Conservation (phyloP, 2,888 invertebrate genomes). For the Spodoptera exigua region DNA sequence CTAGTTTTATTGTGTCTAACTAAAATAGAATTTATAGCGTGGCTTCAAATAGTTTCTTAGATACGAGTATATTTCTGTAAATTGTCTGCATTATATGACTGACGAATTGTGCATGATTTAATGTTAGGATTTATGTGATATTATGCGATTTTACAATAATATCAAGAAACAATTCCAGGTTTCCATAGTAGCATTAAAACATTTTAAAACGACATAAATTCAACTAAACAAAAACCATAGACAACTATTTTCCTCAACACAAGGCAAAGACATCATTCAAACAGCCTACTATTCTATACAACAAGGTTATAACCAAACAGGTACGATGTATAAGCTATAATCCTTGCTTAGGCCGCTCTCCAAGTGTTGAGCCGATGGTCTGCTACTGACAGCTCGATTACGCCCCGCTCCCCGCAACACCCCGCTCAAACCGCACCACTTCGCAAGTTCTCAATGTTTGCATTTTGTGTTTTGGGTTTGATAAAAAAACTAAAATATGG, state of each 20-base stretch:
- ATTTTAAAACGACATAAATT: no score
- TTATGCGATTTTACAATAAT: no score
- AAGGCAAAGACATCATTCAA: slow-evolving; percentile 21
- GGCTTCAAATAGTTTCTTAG: no score
- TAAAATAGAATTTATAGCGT: background rate
- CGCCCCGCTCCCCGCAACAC: slow-evolving; percentile 41
- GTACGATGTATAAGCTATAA: slow-evolving; percentile 61
- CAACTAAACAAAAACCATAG: background rate
- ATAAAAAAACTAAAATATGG: slow-evolving; percentile 44
- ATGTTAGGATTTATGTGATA: no score
- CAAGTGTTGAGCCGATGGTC: slow-evolving; percentile 63
- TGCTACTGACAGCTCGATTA: slow-evolving; percentile 69
- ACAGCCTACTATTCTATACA: slow-evolving; percentile 25
- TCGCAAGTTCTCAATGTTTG: slow-evolving; percentile 56
- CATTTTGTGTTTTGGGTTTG: slow-evolving; percentile 48
- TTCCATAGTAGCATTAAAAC: no score
- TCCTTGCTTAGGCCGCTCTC: slow-evolving; percentile 64
- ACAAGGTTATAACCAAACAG: slow-evolving; percentile 45
- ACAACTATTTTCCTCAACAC: background rate
- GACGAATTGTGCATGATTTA: no score
- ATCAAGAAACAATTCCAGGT: no score
- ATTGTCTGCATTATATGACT: no score
- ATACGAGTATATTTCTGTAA: no score
- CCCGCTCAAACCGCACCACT: slow-evolving; percentile 39
- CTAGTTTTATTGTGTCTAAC: background rate